Conservation (phyloP, 2,797 vertebrate genomes). For the Ataeniobius toweri region DNA sequence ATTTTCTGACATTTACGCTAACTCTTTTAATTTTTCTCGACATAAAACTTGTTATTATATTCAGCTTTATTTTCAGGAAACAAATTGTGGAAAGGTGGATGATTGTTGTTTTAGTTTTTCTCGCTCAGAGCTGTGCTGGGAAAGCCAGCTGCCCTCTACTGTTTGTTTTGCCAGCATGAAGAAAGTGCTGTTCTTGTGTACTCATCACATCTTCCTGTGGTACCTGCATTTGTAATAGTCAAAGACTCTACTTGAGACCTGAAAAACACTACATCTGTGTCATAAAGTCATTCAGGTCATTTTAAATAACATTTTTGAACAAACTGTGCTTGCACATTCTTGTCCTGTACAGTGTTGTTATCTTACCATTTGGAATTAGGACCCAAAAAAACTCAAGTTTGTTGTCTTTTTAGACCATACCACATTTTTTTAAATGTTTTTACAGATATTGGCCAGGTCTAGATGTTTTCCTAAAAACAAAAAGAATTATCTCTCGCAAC, state of each 20-base stretch:
- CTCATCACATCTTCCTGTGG: conserved; percentile 28
- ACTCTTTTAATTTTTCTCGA: too few species aligned
- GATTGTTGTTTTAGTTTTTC: conserved; percentile 19
- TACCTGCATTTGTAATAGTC: conserved; percentile 23
- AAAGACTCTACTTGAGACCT: conserved; percentile 13
- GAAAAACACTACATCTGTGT: conserved; percentile 21
- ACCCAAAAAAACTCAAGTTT: not conserved
- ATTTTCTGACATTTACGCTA: not conserved
- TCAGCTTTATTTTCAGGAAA: not conserved
- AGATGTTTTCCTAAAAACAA: not conserved
- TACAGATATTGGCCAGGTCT: not conserved
- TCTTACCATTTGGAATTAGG: too few species aligned
- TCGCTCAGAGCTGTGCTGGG: conserved; percentile 25
- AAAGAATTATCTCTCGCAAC: not conserved
- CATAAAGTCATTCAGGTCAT: conserved; percentile 15
- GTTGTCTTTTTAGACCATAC: not conserved
- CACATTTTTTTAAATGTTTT: not conserved
- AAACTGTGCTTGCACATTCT: conserved; percentile 2
- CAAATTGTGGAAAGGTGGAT: not conserved
- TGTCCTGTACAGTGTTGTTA: not conserved
- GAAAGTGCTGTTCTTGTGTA: conserved; percentile 39
- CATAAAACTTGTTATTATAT: not conserved
- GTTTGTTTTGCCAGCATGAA: conserved; percentile 64
- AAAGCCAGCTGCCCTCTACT: conserved; percentile 34
- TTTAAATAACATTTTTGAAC: conserved; percentile 26